These are phyloP conservation scores for Vanessa atalanta DNA, from an alignment of 1,140 invertebrate species.

Conservation along the genomic window DNA sequence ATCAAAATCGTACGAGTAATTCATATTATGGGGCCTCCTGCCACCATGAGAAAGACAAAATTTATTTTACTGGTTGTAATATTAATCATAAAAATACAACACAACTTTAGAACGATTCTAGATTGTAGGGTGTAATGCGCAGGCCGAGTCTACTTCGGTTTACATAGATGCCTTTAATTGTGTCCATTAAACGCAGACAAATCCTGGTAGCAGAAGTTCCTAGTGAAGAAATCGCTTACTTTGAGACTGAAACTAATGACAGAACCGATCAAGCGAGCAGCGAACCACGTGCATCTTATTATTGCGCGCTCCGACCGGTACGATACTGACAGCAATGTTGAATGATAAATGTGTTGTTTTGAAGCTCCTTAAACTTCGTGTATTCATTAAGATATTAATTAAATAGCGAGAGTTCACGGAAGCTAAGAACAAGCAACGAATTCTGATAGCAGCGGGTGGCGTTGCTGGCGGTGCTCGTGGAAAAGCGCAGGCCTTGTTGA, in stretches of 20 bases:
- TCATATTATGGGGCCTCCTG: too few species aligned
- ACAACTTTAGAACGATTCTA: too few species aligned
- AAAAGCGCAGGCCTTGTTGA: conserved; percentile 37
- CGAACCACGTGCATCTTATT: conserved; percentile 31
- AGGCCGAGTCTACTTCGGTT: too few species aligned
- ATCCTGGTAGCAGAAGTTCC: conserved; percentile 22
- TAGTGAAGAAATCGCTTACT: neutral
- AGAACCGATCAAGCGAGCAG: neutral
- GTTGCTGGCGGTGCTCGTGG: conserved; percentile 36
- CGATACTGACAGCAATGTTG: neutral
- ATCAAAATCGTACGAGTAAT: too few species aligned
- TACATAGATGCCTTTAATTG: too few species aligned
- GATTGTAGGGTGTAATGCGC: too few species aligned
- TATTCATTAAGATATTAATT: neutral
- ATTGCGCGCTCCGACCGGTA: conserved; percentile 18
- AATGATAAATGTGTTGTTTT: too few species aligned
- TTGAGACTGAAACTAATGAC: conserved; percentile 6
- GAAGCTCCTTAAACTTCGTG: neutral
- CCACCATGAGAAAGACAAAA: too few species aligned
- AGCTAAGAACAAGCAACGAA: conserved; percentile 12
- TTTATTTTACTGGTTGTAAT: too few species aligned
- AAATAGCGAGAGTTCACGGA: neutral
- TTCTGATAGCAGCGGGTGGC: conserved; percentile 45
- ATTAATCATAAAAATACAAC: too few species aligned
- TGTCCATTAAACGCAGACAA: conserved; percentile 20